These are phyloP conservation scores for Accipiter virgatus DNA, from an alignment of 2,113 vertebrate genomes.

Conservation along the genomic window DNA sequence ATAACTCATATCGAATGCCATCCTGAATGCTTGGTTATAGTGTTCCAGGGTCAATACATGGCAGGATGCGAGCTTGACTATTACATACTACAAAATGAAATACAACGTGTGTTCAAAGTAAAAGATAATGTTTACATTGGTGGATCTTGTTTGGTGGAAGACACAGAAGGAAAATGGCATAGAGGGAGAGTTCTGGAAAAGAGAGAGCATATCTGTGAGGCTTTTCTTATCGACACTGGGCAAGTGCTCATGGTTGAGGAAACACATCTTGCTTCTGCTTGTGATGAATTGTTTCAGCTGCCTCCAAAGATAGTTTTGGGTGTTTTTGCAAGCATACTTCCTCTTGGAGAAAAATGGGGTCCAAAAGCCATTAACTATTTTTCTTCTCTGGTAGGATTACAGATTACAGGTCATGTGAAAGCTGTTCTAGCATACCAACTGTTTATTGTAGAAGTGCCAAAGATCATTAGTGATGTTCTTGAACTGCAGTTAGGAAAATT, in stretches of 20 bases:
- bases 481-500: constrained; percentile 79
- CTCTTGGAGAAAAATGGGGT: constrained; percentile 74
- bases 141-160: constrained; percentile 87
- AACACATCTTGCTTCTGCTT: constrained; percentile 74
- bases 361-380: constrained; percentile 81
- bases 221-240: constrained; percentile 86
- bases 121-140: constrained; percentile 66
- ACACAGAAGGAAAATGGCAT: constrained; percentile 80
- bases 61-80: constrained; percentile 84
- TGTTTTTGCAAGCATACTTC: constrained; percentile 86
- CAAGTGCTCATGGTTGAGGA: constrained; percentile 73
- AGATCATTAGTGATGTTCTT: constrained; percentile 77
- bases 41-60: constrained; percentile 82
- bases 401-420: constrained; percentile 79
- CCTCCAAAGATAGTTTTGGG: constrained; percentile 85
- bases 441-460: constrained; percentile 83
- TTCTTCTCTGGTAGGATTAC: constrained; percentile 76
- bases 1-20: constrained; percentile 81
- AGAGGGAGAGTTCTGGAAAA: constrained; percentile 86
- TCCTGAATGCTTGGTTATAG: constrained; percentile 78
- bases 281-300: constrained; percentile 79
- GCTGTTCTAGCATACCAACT: constrained; percentile 78
- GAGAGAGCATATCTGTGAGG: constrained; percentile 65
- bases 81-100: constrained; percentile 83
- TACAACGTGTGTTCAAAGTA: constrained; percentile 81